phyloP scores from a whole-genome alignment of 2,113 vertebrate species.

The Gallinago jamesoni region DNA sequence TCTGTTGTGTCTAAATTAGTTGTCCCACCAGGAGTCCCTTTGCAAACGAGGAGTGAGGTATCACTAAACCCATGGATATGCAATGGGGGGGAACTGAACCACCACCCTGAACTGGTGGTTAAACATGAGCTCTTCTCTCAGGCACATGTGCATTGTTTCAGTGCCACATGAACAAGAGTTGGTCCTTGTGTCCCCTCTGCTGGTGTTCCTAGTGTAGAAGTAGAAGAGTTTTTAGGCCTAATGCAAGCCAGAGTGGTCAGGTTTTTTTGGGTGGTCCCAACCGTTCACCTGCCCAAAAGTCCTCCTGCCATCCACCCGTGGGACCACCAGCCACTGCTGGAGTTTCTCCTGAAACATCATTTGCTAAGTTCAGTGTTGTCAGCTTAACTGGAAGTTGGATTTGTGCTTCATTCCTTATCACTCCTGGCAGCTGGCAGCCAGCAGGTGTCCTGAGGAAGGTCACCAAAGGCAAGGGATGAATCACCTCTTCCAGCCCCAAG shows the following conservation, averaged over 20 bases:
- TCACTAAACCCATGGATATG: neutral
- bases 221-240: neutral
- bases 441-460: neutral
- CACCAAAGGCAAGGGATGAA: neutral
- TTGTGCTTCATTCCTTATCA: neutral
- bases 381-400: neutral
- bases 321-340: neutral
- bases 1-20: neutral
- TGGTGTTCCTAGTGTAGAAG: neutral
- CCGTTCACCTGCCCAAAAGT: neutral
- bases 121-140: neutral
- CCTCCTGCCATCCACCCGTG: fast-evolving
- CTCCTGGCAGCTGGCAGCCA: neutral
- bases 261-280: neutral
- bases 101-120: neutral
- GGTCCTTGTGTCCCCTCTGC: neutral
- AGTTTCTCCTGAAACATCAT: neutral
- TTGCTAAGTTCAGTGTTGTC: neutral
- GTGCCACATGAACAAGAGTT: neutral
- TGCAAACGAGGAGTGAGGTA: neutral
- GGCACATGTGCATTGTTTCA: neutral
- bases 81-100: neutral
- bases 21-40: neutral
- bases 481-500: neutral
- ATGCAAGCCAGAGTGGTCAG: neutral